Conservation (phyloP, 2,888 invertebrate species). For the Palloptera scutellata region DNA sequence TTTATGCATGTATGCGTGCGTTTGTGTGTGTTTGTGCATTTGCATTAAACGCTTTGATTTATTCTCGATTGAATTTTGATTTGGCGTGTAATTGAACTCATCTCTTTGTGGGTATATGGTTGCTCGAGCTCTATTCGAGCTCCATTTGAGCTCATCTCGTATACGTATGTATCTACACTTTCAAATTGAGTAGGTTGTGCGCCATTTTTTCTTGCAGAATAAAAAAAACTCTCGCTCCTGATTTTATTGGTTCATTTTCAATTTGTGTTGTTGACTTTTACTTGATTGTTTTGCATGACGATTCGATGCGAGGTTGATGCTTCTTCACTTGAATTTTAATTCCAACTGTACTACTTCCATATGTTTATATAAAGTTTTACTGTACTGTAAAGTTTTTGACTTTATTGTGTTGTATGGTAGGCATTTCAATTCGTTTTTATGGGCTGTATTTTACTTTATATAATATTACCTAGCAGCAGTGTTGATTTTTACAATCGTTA, state of each 20-base stretch:
- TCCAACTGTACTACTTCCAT: no score
- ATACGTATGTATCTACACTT: not conserved
- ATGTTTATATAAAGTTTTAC: no score
- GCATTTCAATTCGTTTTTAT: no score
- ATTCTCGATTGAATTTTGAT: constrained; percentile 57
- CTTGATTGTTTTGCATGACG: not conserved
- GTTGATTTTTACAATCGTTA: no score
- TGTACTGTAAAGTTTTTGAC: no score
- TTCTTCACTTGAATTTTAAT: no score
- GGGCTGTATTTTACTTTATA: no score
- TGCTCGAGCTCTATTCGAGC: not conserved
- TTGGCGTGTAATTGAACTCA: constrained; percentile 59
- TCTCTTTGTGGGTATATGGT: not conserved
- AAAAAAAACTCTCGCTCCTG: not conserved
- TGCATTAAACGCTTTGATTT: constrained; percentile 38
- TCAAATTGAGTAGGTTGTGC: not conserved
- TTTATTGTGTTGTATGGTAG: no score
- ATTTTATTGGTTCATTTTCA: not conserved
- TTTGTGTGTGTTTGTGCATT: constrained; percentile 33
- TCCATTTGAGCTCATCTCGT: not conserved
- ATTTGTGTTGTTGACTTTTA: constrained; percentile 14
- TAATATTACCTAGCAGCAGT: no score
- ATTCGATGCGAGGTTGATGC: no score
- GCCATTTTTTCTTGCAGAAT: not conserved
- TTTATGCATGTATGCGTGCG: constrained; percentile 1